phyloP scores from a whole-genome alignment of 2,113 vertebrate genomes.

The Xenotilapia caudafasciata region DNA sequence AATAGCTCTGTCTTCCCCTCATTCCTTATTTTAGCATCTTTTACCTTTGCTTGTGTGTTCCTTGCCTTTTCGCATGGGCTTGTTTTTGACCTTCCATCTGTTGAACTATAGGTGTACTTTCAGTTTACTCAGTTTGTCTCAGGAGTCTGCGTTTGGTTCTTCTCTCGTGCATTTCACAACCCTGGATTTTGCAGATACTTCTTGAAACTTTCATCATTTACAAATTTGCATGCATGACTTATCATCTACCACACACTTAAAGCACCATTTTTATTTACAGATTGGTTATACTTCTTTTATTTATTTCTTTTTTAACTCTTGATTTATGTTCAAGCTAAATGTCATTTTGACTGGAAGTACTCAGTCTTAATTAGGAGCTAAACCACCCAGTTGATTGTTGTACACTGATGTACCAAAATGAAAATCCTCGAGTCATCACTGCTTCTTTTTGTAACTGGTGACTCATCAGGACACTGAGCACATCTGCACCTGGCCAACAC shows the following conservation, averaged over 20 bases:
- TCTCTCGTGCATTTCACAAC: background rate
- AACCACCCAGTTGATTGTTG: background rate
- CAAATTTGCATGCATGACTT: background rate
- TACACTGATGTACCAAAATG: background rate
- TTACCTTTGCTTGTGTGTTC: background rate
- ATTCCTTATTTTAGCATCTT: background rate
- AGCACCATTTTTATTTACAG: background rate
- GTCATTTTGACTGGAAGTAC: background rate
- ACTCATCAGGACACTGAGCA: background rate
- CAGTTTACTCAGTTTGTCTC: background rate
- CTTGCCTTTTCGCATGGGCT: background rate
- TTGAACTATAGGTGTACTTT: background rate
- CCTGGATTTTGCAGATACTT: background rate
- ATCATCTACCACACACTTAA: background rate
- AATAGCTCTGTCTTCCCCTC: background rate
- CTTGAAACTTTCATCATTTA: background rate
- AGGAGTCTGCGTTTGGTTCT: background rate
- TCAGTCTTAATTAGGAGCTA: conserved; percentile 21
- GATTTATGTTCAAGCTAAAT: background rate
- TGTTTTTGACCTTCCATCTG: background rate
- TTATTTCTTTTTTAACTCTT: background rate
- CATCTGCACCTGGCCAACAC: background rate
- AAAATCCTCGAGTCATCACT: conserved; percentile 21
- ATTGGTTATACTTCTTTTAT: background rate
- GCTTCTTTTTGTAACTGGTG: background rate